Evolutionary conservation across 1,140 invertebrate species (phyloP), one percentile per base, ranked within the genome.

Genomic region (Drosophila grimshawi): DNA sequence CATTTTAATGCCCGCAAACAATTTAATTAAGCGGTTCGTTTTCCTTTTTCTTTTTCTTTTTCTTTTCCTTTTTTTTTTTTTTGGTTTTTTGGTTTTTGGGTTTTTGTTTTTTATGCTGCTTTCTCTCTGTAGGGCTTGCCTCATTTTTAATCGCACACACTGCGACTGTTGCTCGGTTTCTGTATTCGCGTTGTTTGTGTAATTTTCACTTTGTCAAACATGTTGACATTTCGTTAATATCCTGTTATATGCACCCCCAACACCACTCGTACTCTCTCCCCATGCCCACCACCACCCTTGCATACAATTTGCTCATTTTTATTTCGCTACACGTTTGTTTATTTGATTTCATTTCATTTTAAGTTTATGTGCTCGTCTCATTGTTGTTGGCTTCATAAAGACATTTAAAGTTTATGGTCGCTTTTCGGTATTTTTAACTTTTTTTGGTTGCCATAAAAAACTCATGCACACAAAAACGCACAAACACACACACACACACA

Each of bases 1-100:
- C 76, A 80, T 88, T 88, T 88, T 88, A 88, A 88, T 88, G 81
- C 83, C 85, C 85, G 68, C 85, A 88, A 88, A 88, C 85, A 88
- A 88, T 88, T 88, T 88, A 88, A 88, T 88, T 88, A 88, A 88
- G 85, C 85, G 85, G 85, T 88, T 77, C 70, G 56, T 68, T 78
- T 80, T 76, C 88, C 73, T 48, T 43, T n/a, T n/a, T 43, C 39
- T n/a, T 43, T 3, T 10, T 6, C 37, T 60, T 43, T 67, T 33
- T 43, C 10, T 51, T 70, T 57, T 70, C 35, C n/a, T n/a, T 48
- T 41, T 10, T n/a, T 41, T 10, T n/a, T 41, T 3, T 10, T 6
- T 37, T 60, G 37, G 62, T 33, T 43, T 11, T 51, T 70, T 57
- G 64, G 37, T 69, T 35, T 55, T 27, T 51, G 52, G 35, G 29